Evolutionary conservation across 30 jellyfish, hydroid and myxozoan genomes (phyloP).

Genomic region (Haliclystus octoradiatus): DNA sequence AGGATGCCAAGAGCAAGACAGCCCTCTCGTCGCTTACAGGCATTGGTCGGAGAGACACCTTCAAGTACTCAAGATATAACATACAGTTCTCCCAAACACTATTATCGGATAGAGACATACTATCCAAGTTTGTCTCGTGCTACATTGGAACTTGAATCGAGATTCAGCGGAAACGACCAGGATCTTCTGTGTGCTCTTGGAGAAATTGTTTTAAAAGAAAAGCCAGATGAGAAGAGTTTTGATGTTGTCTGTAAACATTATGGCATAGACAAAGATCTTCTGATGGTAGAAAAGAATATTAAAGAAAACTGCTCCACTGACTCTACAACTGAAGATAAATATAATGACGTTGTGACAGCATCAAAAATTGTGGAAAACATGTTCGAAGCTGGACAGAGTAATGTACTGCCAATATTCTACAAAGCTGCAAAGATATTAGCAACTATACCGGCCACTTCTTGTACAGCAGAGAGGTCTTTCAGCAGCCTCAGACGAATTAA

Average conservation of each 20-base stretch:
- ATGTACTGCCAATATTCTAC: no score
- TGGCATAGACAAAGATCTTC: slow-evolving; percentile 23
- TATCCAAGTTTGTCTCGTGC: slow-evolving; percentile 22
- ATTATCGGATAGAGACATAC: slow-evolving; percentile 16
- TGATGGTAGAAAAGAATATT: slow-evolving; percentile 23
- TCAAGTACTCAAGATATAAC: background rate
- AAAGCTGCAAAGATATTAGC: slow-evolving; percentile 13
- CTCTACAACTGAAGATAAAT: no score
- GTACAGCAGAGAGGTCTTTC: slow-evolving; percentile 36
- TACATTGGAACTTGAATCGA: slow-evolving; percentile 1
- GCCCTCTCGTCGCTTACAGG: slow-evolving; percentile 15
- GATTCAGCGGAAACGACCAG: slow-evolving; percentile 9
- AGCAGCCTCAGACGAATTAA: slow-evolving; percentile 32
- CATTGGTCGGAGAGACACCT: slow-evolving; percentile 36
- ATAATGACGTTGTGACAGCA: no score
- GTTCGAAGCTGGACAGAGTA: no score
- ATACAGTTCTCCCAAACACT: no score
- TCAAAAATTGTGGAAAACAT: no score
- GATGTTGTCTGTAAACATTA: background rate
- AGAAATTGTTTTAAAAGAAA: slow-evolving; percentile 20
- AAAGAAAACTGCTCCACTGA: slow-evolving; percentile 1
- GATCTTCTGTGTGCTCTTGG: slow-evolving; percentile 35
- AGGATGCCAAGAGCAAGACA: slow-evolving; percentile 16
- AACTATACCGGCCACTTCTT: no score
- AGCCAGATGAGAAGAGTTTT: slow-evolving; percentile 33